A percentile compares a stretch with the other conserved stretches of the same genome.
These are phyloP conservation scores for Synodontis membranacea DNA, from an alignment of 2,113 vertebrate genomes.

Conservation along the genomic window DNA sequence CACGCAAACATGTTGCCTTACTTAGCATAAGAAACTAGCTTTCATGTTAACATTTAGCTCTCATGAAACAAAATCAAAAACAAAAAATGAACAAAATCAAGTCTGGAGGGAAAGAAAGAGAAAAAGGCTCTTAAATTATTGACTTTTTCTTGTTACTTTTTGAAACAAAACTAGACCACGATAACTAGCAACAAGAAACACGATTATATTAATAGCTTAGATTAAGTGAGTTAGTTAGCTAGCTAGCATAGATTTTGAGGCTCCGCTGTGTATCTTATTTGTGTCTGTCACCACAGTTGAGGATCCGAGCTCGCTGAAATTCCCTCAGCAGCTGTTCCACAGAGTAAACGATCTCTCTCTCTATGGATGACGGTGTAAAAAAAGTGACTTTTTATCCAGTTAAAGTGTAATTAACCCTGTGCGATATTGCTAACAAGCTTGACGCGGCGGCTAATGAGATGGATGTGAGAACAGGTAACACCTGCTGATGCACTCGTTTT, in stretches of 20 bases:
- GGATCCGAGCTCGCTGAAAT: constrained; percentile 20
- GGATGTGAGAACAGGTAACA: constrained; percentile 40
- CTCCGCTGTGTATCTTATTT: background rate
- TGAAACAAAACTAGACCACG: background rate
- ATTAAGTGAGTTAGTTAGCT: background rate
- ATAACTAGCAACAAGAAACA: background rate
- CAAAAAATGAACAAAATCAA: background rate
- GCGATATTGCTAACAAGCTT: constrained; percentile 18
- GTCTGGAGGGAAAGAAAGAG: background rate
- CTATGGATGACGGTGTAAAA: background rate
- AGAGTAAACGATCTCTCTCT: background rate
- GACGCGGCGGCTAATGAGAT: constrained; percentile 29
- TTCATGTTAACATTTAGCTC: background rate
- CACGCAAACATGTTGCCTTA: background rate
- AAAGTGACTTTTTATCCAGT: background rate
- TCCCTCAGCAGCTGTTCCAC: constrained; percentile 16
- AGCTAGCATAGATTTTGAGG: background rate
- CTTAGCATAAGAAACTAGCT: background rate
- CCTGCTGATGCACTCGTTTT: constrained; percentile 31
- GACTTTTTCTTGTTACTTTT: too few relatives aligned
- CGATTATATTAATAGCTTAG: background rate
- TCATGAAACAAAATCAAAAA: background rate
- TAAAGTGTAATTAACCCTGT: constrained; percentile 10
- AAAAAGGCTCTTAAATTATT: background rate
- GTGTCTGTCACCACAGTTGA: constrained; percentile 24